Percentiles rank a stretch among this genome's conserved stretches.
phyloP scores from a whole-genome alignment of 1,140 invertebrate genomes.

The Drosophila serrata region DNA sequence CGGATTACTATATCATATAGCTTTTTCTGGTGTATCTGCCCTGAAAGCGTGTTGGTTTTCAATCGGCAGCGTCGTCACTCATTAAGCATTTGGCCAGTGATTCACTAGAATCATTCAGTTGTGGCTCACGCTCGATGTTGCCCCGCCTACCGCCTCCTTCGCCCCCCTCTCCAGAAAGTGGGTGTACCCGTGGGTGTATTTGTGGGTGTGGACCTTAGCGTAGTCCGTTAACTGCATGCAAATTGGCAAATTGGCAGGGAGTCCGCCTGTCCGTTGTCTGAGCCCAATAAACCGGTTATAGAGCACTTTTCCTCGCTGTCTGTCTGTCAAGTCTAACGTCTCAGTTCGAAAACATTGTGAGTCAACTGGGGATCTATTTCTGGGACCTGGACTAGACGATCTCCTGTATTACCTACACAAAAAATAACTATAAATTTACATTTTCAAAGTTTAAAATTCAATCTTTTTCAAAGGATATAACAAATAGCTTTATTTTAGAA shows the following conservation, averaged over 20 bases:
- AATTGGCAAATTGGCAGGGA: conserved; percentile 54
- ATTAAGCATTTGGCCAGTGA: conserved; percentile 71
- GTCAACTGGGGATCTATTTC: conserved; percentile 35
- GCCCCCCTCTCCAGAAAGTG: conserved; percentile 18
- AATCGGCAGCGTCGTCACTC: conserved; percentile 48
- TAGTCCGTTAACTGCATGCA: conserved; percentile 63
- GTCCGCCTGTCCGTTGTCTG: background rate
- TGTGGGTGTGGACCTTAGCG: conserved; percentile 13
- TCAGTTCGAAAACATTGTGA: conserved; percentile 35
- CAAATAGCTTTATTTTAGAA: background rate
- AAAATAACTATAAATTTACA: background rate
- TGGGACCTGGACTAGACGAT: background rate
- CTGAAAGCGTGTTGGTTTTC: conserved; percentile 3
- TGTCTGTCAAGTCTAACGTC: conserved; percentile 9
- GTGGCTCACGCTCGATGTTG: conserved; percentile 59
- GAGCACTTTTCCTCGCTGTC: conserved; percentile 38
- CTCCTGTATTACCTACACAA: background rate
- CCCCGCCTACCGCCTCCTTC: conserved; percentile 17
- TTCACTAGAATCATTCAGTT: conserved; percentile 74
- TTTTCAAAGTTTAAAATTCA: too few relatives aligned
- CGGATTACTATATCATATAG: too few relatives aligned
- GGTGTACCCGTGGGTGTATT: conserved; percentile 2
- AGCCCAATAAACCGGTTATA: conserved; percentile 56
- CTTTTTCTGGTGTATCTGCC: conserved; percentile 1
- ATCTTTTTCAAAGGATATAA: background rate